Base-by-base conservation (phyloP, 2,113 vertebrate genomes). In the Phyllopteryx taeniolatus region DNA sequence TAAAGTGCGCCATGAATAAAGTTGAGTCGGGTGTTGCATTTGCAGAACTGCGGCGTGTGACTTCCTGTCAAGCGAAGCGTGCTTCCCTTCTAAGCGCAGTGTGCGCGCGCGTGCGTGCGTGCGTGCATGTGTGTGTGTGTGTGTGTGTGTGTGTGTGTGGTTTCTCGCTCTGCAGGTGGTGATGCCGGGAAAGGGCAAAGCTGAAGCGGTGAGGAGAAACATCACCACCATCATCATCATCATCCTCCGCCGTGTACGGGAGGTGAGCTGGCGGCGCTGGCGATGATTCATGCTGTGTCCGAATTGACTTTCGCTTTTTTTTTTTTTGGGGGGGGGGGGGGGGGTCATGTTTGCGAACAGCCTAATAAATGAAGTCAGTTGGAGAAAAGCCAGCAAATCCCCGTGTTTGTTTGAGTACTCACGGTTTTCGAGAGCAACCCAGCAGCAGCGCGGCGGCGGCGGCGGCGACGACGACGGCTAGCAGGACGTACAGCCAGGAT, bases 121-220 rank as follows among this genome's bases (percentile, higher is more conserved):
- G n/a, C n/a, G n/a, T n/a, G n/a, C n/a, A n/a, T n/a, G n/a, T n/a
- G n/a, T n/a, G n/a, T n/a, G n/a, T n/a, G n/a, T n/a, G n/a, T n/a
- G n/a, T n/a, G 17, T 12, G 49, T 51, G 15, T 17, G 6, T 51
- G 15, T 19, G 27, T 13, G 12, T 31, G 90, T 78, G 90, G 88
- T 91, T 89, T 88, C 56, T 75, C 31, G 67, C 43, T 35, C 85
- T 56, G 90, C 91, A 69, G 89, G 90, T 88, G 88, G 87, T n/a
- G 74, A 75, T 87, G 76, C 77, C 80, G 85, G 83, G 78, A 86
- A 89, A 72, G 76, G 47, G 65, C 66, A 33, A 43, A 78, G 22
- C 27, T 9, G 15, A 81, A 68, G 75, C 67, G 56, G 15, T 42
- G 51, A 72, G 13, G 75, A 15, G 56, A 46, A 54, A 33, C 35